Evolutionary conservation across 2,113 vertebrate species (phyloP).

Genomic region (Plecturocebus donacophilus): DNA sequence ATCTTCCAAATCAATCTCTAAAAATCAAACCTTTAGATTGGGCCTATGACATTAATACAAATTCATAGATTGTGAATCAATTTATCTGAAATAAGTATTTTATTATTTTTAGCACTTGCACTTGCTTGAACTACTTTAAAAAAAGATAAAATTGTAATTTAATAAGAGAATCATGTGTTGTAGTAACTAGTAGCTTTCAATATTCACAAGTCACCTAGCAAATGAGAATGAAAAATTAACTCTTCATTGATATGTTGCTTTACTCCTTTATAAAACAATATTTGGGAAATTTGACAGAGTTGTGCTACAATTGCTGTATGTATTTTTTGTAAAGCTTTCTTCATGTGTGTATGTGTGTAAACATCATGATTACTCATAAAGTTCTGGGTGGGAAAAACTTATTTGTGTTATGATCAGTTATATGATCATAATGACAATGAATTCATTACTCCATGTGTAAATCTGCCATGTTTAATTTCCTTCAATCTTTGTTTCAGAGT

Average conservation of each 20-base stretch:
- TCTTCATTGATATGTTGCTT: slow-evolving; percentile 77
- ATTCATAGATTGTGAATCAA: not conserved
- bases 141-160: slow-evolving; percentile 44
- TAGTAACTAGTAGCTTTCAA: slow-evolving; percentile 78
- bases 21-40: slow-evolving; percentile 17
- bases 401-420: slow-evolving; percentile 60
- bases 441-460: slow-evolving; percentile 57
- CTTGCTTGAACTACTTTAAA: slow-evolving; percentile 12
- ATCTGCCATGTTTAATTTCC: slow-evolving; percentile 34
- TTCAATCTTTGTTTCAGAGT: slow-evolving; percentile 55
- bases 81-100: slow-evolving; percentile 14
- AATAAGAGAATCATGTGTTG: slow-evolving; percentile 68
- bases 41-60: not conserved
- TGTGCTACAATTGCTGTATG: slow-evolving; percentile 76
- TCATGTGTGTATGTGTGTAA: slow-evolving; percentile 70
- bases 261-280: slow-evolving; percentile 81
- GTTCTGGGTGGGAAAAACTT: not conserved
- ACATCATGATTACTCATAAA: slow-evolving; percentile 85
- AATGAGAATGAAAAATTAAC: slow-evolving; percentile 86
- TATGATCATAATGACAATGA: slow-evolving; percentile 47
- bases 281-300: slow-evolving; percentile 83
- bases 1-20: not conserved
- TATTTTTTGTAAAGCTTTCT: slow-evolving; percentile 86
- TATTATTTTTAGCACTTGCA: not conserved
- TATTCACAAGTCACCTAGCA: slow-evolving; percentile 76